These are phyloP conservation scores for Sebastes dallii DNA, from an alignment of 2,797 vertebrate species.

Conservation along the genomic window DNA sequence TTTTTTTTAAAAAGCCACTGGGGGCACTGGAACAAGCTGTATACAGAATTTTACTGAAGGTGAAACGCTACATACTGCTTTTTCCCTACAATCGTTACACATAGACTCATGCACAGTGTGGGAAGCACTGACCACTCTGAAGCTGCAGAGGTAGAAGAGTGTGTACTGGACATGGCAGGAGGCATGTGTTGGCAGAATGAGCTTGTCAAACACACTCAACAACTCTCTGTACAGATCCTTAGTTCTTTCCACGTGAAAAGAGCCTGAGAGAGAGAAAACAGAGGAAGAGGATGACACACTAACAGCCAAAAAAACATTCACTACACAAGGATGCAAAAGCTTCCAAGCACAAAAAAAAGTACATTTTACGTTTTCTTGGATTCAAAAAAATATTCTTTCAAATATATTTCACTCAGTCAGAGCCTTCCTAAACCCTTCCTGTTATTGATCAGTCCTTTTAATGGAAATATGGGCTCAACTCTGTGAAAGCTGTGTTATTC, in stretches of 20 bases:
- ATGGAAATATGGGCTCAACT: not conserved
- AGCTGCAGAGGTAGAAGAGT: constrained; percentile 96
- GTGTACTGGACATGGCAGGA: constrained; percentile 92
- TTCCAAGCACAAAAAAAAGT: not conserved
- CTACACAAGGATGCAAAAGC: not conserved
- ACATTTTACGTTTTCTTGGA: not conserved
- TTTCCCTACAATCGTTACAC: not conserved
- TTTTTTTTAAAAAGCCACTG: too few species aligned
- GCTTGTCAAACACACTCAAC: constrained; percentile 90
- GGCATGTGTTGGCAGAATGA: constrained; percentile 93
- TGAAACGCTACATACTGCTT: not conserved
- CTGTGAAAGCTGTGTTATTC: not conserved
- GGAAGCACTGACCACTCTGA: constrained; percentile 88
- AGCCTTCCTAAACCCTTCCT: too few species aligned
- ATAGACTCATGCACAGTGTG: not conserved
- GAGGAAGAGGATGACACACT: not conserved
- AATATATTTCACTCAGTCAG: not conserved
- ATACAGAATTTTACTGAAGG: not conserved
- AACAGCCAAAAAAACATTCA: not conserved
- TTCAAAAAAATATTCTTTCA: not conserved
- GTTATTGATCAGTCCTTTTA: not conserved
- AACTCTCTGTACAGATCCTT: constrained; percentile 93
- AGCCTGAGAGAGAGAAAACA: constrained; percentile 73
- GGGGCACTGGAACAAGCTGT: not conserved
- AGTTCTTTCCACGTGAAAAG: constrained; percentile 82